A percentile compares a stretch with the other conserved stretches of the same genome.
These are phyloP conservation scores for Papilio protenor DNA, from an alignment of 2,888 invertebrate species.

Conservation along the genomic window DNA sequence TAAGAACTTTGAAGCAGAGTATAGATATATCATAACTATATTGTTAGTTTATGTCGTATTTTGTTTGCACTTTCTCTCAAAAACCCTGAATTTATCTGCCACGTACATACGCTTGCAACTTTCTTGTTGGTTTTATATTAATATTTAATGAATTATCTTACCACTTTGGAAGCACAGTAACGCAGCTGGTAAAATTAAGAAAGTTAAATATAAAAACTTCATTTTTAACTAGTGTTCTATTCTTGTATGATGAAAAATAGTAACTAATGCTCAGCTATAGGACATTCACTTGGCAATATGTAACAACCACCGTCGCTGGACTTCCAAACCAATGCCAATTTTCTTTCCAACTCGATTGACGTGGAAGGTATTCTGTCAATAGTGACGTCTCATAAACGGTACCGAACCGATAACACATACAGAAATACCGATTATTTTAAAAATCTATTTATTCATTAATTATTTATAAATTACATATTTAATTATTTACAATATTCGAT, in stretches of 20 bases:
- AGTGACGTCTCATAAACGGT: constrained; percentile 55
- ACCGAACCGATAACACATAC: neutral
- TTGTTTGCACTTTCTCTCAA: constrained; percentile 61
- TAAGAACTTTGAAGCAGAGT: neutral
- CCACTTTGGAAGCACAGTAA: constrained; percentile 89
- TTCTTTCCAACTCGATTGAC: constrained; percentile 84
- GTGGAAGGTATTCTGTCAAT: constrained; percentile 82
- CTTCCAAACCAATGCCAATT: constrained; percentile 70
- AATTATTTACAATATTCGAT: too few relatives aligned
- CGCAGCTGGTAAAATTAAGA: constrained; percentile 89
- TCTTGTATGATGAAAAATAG: constrained; percentile 50
- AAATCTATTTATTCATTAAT: neutral
- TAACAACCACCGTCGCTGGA: constrained; percentile 63
- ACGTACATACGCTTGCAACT: constrained; percentile 67
- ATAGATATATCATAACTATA: neutral
- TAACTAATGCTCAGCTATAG: constrained; percentile 60
- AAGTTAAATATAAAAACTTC: constrained; percentile 87
- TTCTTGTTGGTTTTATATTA: constrained; percentile 50
- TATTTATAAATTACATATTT: neutral
- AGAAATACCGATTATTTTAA: neutral
- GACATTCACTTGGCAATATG: constrained; percentile 76
- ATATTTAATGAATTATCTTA: constrained; percentile 77
- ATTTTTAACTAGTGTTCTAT: constrained; percentile 76
- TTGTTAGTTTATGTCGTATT: neutral
- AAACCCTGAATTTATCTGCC: constrained; percentile 67